A percentile compares a stretch with the other conserved stretches of the same genome.
phyloP scores from a whole-genome alignment of 2,113 vertebrate genomes.

The Anguilla rostrata region DNA sequence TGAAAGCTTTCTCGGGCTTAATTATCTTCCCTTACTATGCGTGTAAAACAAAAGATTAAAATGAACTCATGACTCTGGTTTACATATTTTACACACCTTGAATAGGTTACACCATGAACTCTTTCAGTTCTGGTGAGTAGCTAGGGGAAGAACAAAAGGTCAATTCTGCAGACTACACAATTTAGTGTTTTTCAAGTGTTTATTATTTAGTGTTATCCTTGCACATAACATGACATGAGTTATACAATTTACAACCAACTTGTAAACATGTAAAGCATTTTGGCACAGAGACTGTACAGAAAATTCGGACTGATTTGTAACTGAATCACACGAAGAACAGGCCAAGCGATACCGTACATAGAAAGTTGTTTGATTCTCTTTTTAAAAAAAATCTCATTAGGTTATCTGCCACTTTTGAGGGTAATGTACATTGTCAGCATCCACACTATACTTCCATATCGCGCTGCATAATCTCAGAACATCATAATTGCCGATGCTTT shows the following conservation, averaged over 20 bases:
- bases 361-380: slow-evolving; percentile 3
- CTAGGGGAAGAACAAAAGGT: background rate
- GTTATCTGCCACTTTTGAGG: slow-evolving; percentile 51
- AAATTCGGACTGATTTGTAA: background rate
- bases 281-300: background rate
- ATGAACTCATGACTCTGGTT: background rate
- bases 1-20: slow-evolving; percentile 55
- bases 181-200: background rate
- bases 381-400: background rate
- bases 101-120: background rate
- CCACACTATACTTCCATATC: slow-evolving; percentile 1
- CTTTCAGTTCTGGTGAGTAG: background rate
- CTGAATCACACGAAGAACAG: slow-evolving; percentile 48
- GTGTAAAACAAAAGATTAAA: background rate
- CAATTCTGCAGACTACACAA: background rate
- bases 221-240: background rate
- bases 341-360: slow-evolving; percentile 58
- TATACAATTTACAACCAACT: background rate
- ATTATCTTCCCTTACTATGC: slow-evolving; percentile 55
- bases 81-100: background rate
- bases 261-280: background rate
- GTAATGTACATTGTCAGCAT: slow-evolving; percentile 22
- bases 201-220: too few species aligned
- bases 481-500: slow-evolving; percentile 52
- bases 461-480: slow-evolving; percentile 36